These are phyloP conservation scores for Pipistrellus pygmaeus DNA, from an alignment of 2,797 vertebrate species.

Conservation along the genomic window DNA sequence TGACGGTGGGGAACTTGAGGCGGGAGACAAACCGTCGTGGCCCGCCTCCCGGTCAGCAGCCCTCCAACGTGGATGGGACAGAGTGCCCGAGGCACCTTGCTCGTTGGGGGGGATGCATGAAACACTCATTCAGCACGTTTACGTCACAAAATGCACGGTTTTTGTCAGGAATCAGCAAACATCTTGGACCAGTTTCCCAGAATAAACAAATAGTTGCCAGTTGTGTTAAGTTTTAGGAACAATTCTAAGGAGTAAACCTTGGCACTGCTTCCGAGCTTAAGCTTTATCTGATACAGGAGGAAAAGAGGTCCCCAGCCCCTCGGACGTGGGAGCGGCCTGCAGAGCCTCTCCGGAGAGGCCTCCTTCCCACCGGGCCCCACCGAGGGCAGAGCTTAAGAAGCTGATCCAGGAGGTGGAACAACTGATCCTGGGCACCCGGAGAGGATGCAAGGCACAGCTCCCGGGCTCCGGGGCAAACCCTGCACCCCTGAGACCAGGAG, in stretches of 20 bases:
- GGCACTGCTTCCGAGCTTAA: background rate
- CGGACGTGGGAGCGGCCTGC: background rate
- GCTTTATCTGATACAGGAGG: background rate
- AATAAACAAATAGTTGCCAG: slow-evolving; percentile 34
- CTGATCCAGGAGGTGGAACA: background rate
- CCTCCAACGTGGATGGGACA: background rate
- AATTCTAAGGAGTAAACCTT: slow-evolving; percentile 37
- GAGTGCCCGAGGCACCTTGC: background rate
- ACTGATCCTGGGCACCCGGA: background rate
- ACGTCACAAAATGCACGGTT: background rate
- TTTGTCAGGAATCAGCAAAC: slow-evolving; percentile 41
- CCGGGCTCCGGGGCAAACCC: background rate
- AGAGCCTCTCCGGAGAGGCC: background rate
- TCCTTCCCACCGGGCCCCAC: no score
- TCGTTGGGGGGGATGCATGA: background rate
- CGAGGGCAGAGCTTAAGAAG: background rate
- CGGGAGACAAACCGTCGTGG: fast-evolving
- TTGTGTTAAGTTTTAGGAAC: background rate
- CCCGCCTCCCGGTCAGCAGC: background rate
- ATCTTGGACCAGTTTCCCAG: background rate
- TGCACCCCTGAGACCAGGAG: fast-evolving
- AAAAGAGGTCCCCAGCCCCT: background rate
- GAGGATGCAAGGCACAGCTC: background rate
- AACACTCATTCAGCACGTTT: background rate
- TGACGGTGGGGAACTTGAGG: no score